Evolutionary conservation across 1,140 invertebrate species (phyloP).

Genomic region (Drosophila pseudoobscura): DNA sequence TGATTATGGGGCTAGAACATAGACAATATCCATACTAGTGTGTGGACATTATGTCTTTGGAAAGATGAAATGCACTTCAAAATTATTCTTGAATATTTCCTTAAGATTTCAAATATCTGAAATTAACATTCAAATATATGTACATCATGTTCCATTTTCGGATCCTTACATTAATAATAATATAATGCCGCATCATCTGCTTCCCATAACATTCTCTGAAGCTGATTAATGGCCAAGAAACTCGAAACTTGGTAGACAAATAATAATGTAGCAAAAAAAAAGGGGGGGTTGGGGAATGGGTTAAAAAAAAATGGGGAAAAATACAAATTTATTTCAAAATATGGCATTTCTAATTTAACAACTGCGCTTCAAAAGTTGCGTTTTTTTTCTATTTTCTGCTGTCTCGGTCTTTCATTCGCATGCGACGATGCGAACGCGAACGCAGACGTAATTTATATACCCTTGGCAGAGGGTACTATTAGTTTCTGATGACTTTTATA

Average conservation of each 20-base stretch:
- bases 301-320: slow-evolving; percentile 9
- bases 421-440: slow-evolving; percentile 4
- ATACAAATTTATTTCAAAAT: slow-evolving; percentile 53
- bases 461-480: too few species aligned
- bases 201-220: slow-evolving; percentile 32
- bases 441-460: too few species aligned
- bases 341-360: slow-evolving; percentile 76
- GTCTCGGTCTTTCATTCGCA: slow-evolving; percentile 31
- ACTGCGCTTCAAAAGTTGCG: slow-evolving; percentile 77
- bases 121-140: too few species aligned
- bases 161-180: slow-evolving; percentile 29
- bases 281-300: too few species aligned
- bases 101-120: too few species aligned
- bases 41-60: too few species aligned
- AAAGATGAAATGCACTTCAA: too few species aligned
- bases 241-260: slow-evolving; percentile 25
- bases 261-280: slow-evolving; percentile 11
- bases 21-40: too few species aligned
- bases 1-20: too few species aligned
- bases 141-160: not conserved
- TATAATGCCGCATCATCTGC: slow-evolving; percentile 45
- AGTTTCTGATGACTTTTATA: too few species aligned
- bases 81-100: too few species aligned
- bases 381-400: slow-evolving; percentile 26
- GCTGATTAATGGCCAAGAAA: slow-evolving; percentile 45